Base-by-base conservation (phyloP, 2,797 vertebrate genomes). In the Silurus aristotelis region DNA sequence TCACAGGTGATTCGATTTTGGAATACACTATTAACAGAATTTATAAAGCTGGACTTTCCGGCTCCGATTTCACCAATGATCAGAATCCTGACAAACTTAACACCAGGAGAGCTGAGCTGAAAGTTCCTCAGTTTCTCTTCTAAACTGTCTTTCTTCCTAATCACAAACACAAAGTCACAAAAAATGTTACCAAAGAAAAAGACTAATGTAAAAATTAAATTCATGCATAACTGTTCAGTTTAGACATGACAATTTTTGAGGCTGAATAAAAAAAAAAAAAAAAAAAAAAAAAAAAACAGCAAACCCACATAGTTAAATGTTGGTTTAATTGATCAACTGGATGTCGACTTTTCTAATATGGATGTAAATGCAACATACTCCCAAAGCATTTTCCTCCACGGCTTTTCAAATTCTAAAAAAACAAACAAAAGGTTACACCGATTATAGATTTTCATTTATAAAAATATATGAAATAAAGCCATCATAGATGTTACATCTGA, bases 21-120 rank as follows among this genome's bases (percentile, higher is more conserved):
- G 8, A 79, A 63, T n/a, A 2, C 38, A 25, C 63, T 79, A 46
- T 64, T 64, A 20, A 82, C 20, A 3, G 80, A 60, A 55, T 82
- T 82, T 22, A 82, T 82, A 14, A 82, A 82, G 66, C 25, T 82
- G 80, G 80, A 82, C 52, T 77, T 77, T 77, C 55, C 66, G 58
- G 19, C 25, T 70, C 64, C 52, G 20, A 43, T 17, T 61, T 20
- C 17, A 27, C 80, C 80, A 58, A 82, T 17, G 0, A 82, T 0
- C 48, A 82, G 66, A 70, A 82, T 58, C 64, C 48, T 82, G 64
- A 70, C 43, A 31, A 4, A 6, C 14, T 20, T 13, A 12, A 55
- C 63, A 67, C 19, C 0, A 55, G 20, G 1, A 70, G 0, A 14
- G n/a, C 8, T 38, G 58, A 80, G 19, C 19, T 14, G 15, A 19